phyloP scores from a whole-genome alignment of 1,140 invertebrate species.

The Meteorus sp. region DNA sequence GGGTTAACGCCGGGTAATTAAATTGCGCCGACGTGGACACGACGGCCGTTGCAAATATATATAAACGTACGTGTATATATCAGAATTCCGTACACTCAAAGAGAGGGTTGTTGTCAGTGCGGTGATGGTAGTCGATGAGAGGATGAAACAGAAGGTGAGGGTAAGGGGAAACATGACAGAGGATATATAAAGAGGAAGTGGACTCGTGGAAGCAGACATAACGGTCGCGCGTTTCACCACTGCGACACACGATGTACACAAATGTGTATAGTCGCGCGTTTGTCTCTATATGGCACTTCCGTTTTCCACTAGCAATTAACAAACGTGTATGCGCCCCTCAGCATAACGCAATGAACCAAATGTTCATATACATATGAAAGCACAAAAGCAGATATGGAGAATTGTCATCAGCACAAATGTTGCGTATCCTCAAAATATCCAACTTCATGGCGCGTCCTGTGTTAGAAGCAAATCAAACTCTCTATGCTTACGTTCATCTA shows the following conservation, averaged over 20 bases:
- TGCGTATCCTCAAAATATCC: too few species aligned
- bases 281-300: background rate
- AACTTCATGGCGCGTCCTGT: too few species aligned
- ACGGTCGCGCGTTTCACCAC: background rate
- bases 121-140: background rate
- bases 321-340: background rate
- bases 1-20: constrained; percentile 4
- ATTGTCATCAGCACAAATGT: too few species aligned
- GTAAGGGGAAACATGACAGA: too few species aligned
- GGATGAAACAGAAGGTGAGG: background rate
- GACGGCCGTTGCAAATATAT: constrained; percentile 8
- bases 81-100: constrained; percentile 5
- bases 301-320: constrained; percentile 11
- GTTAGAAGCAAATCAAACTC: too few species aligned
- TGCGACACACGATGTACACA: background rate
- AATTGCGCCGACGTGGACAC: constrained; percentile 17
- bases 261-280: too few species aligned
- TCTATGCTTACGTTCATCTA: too few species aligned
- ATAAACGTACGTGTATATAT: too few species aligned
- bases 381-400: too few species aligned
- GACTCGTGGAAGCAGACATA: constrained; percentile 6
- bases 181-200: too few species aligned
- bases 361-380: too few species aligned
- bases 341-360: too few species aligned
- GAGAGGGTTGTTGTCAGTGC: background rate